Conservation (phyloP, 2,888 invertebrate species). For the Conus canariensis region DNA sequence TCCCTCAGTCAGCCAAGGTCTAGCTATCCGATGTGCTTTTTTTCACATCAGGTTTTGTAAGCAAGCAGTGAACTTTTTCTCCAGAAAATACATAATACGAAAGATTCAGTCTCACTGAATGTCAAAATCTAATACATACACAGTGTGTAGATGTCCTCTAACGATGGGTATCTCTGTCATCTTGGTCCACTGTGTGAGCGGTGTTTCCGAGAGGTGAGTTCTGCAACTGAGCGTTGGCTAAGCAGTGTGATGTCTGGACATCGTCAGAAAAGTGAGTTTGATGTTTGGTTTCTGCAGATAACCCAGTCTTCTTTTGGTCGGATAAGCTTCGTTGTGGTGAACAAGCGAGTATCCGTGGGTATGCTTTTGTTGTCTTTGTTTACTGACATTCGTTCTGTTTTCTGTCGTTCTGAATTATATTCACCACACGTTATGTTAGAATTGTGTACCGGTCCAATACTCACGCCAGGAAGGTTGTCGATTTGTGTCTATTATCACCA, state of each 20-base stretch:
- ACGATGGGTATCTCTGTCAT: not conserved
- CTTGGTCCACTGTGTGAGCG: not conserved
- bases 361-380: not conserved
- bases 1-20: too few species aligned
- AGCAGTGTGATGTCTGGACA: not conserved
- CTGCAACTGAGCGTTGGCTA: constrained; percentile 7
- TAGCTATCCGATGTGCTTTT: too few species aligned
- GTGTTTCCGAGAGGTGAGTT: not conserved
- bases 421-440: not conserved
- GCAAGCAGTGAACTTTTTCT: too few species aligned
- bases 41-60: too few species aligned
- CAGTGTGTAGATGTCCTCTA: too few species aligned
- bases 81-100: too few species aligned
- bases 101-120: too few species aligned
- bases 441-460: not conserved
- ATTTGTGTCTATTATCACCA: not conserved
- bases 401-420: not conserved
- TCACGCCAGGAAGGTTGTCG: not conserved
- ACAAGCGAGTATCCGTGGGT: not conserved
- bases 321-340: constrained; percentile 20
- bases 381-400: not conserved
- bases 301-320: not conserved
- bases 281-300: not conserved
- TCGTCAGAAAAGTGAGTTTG: not conserved
- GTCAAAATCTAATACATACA: too few species aligned